Conservation (phyloP, 2,797 vertebrate species). For the Malurus splendens region DNA sequence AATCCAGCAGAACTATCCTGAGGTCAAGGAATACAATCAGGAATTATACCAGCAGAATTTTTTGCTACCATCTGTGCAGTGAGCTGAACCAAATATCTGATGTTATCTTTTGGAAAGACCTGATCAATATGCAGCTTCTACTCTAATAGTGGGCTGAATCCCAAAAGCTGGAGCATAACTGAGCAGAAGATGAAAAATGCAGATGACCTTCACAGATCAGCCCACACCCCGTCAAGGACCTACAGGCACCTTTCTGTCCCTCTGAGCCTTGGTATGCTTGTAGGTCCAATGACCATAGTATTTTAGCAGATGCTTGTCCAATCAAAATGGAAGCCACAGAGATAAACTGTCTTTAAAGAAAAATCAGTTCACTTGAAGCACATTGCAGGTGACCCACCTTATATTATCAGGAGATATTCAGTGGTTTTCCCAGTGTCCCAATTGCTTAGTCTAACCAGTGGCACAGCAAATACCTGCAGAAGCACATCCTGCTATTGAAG, state of each 20-base stretch:
- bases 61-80: background rate
- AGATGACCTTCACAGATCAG: background rate
- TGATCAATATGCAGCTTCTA: background rate
- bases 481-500: background rate
- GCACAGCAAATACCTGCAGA: background rate
- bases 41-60: background rate
- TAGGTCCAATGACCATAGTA: background rate
- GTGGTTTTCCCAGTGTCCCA: background rate
- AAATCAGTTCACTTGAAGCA: conserved; percentile 2
- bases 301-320: background rate
- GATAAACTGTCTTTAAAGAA: background rate
- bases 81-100: background rate
- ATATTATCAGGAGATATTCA: background rate
- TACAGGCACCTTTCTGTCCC: background rate
- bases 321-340: background rate
- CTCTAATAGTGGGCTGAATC: background rate
- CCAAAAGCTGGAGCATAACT: background rate
- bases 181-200: background rate
- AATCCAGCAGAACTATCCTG: background rate
- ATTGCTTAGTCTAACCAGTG: background rate
- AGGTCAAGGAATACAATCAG: background rate
- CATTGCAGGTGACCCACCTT: background rate
- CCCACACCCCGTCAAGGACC: background rate
- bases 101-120: background rate
- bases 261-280: background rate